These are phyloP conservation scores for Hemicentrotus pulcherrimus DNA, from an alignment of 35 echinoderm and acorn worm genomes.

Conservation along the genomic window DNA sequence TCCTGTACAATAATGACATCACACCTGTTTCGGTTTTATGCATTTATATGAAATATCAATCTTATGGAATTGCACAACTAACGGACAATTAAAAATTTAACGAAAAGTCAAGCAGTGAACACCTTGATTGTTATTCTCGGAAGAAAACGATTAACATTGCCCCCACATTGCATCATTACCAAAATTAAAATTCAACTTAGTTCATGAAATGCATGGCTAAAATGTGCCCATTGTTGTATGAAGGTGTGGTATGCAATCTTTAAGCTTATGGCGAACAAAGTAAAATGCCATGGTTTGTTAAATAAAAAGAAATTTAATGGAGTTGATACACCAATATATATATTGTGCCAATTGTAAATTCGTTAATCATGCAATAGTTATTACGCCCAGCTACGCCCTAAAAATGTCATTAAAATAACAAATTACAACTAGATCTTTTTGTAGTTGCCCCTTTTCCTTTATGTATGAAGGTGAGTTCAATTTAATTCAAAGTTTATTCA, in stretches of 20 bases:
- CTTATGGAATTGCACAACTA: not conserved
- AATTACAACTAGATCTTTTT: not conserved
- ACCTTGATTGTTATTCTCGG: not conserved
- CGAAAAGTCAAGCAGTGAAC: not conserved
- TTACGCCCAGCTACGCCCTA: not conserved
- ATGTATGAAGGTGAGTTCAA: no score
- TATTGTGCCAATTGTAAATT: not conserved
- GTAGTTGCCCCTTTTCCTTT: no score
- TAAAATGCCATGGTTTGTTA: not conserved
- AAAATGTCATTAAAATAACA: not conserved
- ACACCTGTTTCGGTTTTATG: no score
- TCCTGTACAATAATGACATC: no score
- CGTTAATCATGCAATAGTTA: not conserved
- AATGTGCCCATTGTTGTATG: not conserved
- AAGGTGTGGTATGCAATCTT: not conserved
- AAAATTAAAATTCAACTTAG: not conserved
- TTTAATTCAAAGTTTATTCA: not conserved
- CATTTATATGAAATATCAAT: no score
- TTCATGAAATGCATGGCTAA: not conserved
- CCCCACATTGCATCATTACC: not conserved
- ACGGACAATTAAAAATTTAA: not conserved
- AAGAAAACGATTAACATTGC: not conserved
- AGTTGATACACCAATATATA: not conserved
- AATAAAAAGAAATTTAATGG: not conserved
- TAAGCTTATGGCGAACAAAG: not conserved